Conservation (phyloP, 2,113 vertebrate species). For the Peromyscus maniculatus region DNA sequence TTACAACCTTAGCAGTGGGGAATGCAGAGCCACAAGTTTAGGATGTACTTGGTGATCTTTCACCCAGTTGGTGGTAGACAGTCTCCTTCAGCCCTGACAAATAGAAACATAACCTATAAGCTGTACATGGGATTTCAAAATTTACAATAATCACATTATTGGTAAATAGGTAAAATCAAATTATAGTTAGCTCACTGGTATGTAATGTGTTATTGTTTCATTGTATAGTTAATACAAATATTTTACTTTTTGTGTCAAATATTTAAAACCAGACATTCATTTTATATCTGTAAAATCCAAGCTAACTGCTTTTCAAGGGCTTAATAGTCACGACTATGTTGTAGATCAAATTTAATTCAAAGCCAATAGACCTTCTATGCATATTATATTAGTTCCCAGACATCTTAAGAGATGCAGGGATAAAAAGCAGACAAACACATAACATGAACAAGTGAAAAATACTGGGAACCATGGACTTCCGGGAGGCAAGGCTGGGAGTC, state of each 20-base stretch:
- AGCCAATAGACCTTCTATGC: neutral
- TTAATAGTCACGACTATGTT: neutral
- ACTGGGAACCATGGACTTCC: neutral
- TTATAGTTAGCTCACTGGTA: neutral
- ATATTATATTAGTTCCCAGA: neutral
- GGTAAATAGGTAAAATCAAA: neutral
- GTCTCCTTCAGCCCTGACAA: neutral
- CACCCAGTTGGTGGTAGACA: neutral
- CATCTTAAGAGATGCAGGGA: neutral
- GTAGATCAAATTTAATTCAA: neutral
- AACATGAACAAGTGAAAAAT: neutral
- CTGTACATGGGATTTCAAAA: neutral
- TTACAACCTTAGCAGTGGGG: neutral
- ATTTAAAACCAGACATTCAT: neutral
- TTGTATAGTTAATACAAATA: neutral
- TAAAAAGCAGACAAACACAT: neutral
- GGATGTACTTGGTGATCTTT: neutral
- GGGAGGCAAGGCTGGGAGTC: neutral
- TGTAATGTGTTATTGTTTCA: slow-evolving; percentile 14
- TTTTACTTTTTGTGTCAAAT: neutral
- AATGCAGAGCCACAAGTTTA: neutral
- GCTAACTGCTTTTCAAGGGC: neutral
- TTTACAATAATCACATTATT: neutral
- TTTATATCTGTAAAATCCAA: neutral
- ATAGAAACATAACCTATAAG: neutral